Evolutionary conservation across 2,113 vertebrate species (phyloP).

Genomic region (Callipepla squamata): DNA sequence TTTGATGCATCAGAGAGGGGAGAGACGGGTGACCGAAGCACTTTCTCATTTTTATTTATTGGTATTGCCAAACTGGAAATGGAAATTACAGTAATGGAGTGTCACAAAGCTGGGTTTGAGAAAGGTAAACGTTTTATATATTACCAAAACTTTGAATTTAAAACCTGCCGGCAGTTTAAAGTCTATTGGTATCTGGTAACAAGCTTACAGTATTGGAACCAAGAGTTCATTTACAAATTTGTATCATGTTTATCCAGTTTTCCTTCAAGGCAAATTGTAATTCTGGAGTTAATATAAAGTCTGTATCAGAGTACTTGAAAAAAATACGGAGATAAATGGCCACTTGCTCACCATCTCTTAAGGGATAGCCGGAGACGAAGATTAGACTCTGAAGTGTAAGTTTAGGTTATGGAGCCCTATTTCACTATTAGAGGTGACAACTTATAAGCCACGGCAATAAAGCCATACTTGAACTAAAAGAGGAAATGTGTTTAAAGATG

Average conservation of each 20-base stretch:
- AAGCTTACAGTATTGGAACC: constrained; percentile 43
- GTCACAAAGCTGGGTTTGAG: constrained; percentile 66
- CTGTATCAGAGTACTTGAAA: constrained; percentile 42
- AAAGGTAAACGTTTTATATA: constrained; percentile 69
- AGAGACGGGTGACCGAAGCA: constrained; percentile 87
- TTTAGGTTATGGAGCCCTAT: constrained; percentile 62
- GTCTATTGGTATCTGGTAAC: constrained; percentile 59
- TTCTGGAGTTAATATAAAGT: constrained; percentile 56
- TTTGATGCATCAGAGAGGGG: constrained; percentile 84
- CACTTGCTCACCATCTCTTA: constrained; percentile 63
- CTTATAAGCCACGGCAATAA: constrained; percentile 66
- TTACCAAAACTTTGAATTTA: constrained; percentile 66
- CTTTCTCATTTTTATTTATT: constrained; percentile 87
- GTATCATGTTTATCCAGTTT: constrained; percentile 48
- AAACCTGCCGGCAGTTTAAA: constrained; percentile 57
- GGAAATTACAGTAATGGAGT: constrained; percentile 75
- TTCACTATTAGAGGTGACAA: constrained; percentile 69
- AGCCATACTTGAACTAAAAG: constrained; percentile 56
- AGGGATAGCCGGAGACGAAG: constrained; percentile 54
- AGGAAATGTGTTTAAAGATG: constrained; percentile 54
- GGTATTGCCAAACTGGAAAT: constrained; percentile 82
- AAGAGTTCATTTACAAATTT: constrained; percentile 63
- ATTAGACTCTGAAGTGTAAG: constrained; percentile 60
- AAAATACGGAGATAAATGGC: constrained; percentile 58
- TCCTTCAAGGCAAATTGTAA: constrained; percentile 44